Evolutionary conservation across 1,140 invertebrate genomes (phyloP), one percentile per base, ranked within the genome.

Genomic region (Thrips palmi): DNA sequence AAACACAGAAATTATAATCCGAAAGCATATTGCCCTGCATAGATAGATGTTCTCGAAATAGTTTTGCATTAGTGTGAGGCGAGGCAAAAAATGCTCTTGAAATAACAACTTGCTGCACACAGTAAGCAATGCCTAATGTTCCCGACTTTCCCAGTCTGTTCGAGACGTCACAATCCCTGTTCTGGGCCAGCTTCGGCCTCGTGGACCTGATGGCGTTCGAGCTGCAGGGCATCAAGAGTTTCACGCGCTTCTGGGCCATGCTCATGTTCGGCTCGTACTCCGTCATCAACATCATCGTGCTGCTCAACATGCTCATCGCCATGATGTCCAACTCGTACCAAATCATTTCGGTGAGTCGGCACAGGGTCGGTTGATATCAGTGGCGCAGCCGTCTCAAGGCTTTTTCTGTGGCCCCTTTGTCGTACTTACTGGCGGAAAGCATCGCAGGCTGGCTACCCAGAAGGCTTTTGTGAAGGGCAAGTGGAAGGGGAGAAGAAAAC

Each of bases 261-360:
- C 62, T 89, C 0, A 82, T 86, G 68, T 89, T 86, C 51, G 84
- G 84, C 19, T 81, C 77, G 0, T 89, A 87, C 52, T 83, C 80
- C 24, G 83, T 85, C 31, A 91, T 92, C 54, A 89, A 88, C 46
- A 75, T 92, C 35, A 86, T 92, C 47, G 87, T 93, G 1, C 61
- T 93, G 2, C 68, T 92, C 22, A 93, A 93, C 59, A 84, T 92
- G 73, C 70, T 93, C 4, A 92, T 93, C 54, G 88, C 88, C 48
- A 93, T 92, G 87, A 92, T 93, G 85, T 87, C 81, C 23, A 91
- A 87, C 56, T 92, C 86, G 1, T 92, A 89, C 57, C 80, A 88
- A 60, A 80, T 82, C 22, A 93, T 92, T 47, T 86, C 80, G 44
- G 83, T 86, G 62, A 68, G 69, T 60, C 30, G 30, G 7, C 6